These are phyloP conservation scores for Drosophila bocqueti DNA, from an alignment of 1,140 invertebrate genomes.

Conservation along the genomic window DNA sequence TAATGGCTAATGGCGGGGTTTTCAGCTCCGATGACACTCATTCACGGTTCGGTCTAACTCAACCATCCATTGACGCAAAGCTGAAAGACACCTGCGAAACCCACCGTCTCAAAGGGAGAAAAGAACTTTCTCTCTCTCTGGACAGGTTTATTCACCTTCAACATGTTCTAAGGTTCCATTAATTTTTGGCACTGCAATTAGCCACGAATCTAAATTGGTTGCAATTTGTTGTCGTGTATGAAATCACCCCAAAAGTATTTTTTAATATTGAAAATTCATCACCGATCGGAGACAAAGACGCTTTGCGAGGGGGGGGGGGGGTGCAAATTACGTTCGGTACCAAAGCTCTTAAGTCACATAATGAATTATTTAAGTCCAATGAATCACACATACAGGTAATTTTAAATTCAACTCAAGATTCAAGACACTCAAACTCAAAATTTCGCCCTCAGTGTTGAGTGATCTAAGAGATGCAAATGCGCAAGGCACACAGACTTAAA, in stretches of 20 bases:
- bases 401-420: conserved; percentile 41
- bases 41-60: conserved; percentile 38
- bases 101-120: not conserved
- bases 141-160: conserved; percentile 27
- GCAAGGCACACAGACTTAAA: conserved; percentile 32
- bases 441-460: conserved; percentile 51
- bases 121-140: conserved; percentile 18
- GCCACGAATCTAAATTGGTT: conserved; percentile 28
- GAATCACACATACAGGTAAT: conserved; percentile 54
- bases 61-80: conserved; percentile 38
- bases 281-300: conserved; percentile 43
- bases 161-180: conserved; percentile 34
- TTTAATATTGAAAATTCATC: conserved; percentile 61
- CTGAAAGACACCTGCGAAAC: conserved; percentile 48
- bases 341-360: conserved; percentile 67
- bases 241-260: conserved; percentile 72
- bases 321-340: conserved; percentile 54
- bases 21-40: conserved; percentile 46
- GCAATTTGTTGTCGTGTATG: conserved; percentile 33
- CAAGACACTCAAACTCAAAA: conserved; percentile 46
- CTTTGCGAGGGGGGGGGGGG: conserved; percentile 1
- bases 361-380: conserved; percentile 78
- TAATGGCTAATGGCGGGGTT: conserved; percentile 32
- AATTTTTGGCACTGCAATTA: conserved; percentile 42
- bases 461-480: conserved; percentile 72